A percentile compares a stretch with the other conserved stretches of the same genome.
Conservation (phyloP, 2,797 vertebrate species). For the Crenuchus spilurus region DNA sequence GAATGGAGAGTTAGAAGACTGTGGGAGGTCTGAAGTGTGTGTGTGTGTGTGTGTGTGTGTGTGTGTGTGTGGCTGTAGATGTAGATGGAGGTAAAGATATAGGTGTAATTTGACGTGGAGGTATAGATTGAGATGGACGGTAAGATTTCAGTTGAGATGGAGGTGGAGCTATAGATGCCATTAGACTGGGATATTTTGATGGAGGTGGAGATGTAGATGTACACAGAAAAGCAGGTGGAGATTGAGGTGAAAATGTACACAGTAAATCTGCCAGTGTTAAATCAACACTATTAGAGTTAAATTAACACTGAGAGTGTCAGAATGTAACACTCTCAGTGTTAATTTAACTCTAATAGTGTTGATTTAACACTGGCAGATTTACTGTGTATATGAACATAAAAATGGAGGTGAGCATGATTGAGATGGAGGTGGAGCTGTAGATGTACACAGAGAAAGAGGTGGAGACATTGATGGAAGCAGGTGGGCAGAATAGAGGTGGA, state of each 20-base stretch:
- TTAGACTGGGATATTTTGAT: too few species aligned
- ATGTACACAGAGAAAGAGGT: background rate
- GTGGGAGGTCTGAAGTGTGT: background rate
- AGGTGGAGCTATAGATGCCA: background rate
- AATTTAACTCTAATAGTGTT: too few species aligned
- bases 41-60: background rate
- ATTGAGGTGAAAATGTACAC: too few species aligned
- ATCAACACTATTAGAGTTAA: too few species aligned
- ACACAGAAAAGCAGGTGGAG: background rate
- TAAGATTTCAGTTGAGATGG: background rate
- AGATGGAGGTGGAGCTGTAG: background rate
- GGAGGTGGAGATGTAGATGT: background rate
- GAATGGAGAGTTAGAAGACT: background rate
- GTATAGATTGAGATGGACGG: background rate
- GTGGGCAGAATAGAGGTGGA: background rate
- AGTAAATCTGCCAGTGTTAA: too few species aligned
- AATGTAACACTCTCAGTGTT: too few species aligned
- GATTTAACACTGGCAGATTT: too few species aligned
- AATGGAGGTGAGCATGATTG: too few species aligned
- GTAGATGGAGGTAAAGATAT: background rate
- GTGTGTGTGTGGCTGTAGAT: too few species aligned
- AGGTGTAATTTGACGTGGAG: background rate
- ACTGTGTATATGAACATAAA: too few species aligned
- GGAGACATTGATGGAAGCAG: background rate
- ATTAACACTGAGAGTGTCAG: too few species aligned